Percentiles rank a stretch among this genome's conserved stretches.
phyloP scores from a whole-genome alignment of 2,113 vertebrate genomes.

The Cichladusa arquata region DNA sequence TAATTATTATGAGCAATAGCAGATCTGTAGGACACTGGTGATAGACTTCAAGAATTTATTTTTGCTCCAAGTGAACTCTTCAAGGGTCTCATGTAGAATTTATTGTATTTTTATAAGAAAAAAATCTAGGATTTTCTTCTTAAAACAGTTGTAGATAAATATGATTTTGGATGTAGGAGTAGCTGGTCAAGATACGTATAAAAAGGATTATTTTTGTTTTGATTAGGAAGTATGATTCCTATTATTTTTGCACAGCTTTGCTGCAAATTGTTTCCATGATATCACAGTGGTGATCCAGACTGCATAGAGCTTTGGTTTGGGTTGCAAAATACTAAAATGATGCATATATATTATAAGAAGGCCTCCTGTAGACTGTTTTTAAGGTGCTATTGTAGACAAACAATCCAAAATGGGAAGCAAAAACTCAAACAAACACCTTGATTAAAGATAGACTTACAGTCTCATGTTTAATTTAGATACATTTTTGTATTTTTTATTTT shows the following conservation, averaged over 20 bases:
- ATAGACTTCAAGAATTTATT: not conserved
- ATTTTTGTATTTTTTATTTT: not conserved
- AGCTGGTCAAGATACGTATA: not conserved
- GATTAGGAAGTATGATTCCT: not conserved
- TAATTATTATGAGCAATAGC: not conserved
- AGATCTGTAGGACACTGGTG: not conserved
- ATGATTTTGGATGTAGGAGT: not conserved
- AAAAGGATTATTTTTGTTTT: not conserved
- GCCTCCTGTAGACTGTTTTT: not conserved
- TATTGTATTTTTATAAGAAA: not conserved
- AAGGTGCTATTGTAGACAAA: not conserved
- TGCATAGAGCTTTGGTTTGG: not conserved
- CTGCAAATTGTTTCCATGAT: not conserved
- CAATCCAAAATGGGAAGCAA: not conserved
- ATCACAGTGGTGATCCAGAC: not conserved
- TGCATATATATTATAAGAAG: not conserved
- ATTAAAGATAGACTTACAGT: not conserved
- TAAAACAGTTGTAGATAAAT: not conserved
- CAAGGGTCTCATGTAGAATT: not conserved
- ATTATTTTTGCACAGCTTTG: not conserved
- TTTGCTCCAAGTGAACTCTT: not conserved
- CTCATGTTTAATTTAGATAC: not conserved
- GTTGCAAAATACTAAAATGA: not conserved
- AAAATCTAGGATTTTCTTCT: not conserved
- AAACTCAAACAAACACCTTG: not conserved